phyloP scores from a whole-genome alignment of 2,797 vertebrate species.

The Falco novaeseelandiae region DNA sequence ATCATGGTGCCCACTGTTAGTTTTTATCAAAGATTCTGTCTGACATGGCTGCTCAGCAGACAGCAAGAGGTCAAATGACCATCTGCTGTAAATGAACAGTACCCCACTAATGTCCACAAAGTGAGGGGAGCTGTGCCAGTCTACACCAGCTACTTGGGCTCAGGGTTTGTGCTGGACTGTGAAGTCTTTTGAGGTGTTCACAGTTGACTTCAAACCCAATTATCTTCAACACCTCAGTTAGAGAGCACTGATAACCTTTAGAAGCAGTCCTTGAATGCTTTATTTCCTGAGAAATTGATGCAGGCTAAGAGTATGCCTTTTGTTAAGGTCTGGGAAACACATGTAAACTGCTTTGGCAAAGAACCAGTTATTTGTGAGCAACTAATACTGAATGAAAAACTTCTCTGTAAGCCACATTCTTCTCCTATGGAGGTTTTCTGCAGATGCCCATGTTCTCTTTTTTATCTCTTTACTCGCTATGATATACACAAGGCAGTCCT shows the following conservation, averaged over 20 bases:
- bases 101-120: not conserved
- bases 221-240: not conserved
- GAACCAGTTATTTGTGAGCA: not conserved
- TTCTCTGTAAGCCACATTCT: not conserved
- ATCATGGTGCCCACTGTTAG: not conserved
- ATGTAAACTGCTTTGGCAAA: constrained; percentile 14
- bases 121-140: not conserved
- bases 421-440: not conserved
- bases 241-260: not conserved
- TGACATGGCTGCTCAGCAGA: not conserved
- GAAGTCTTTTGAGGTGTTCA: not conserved
- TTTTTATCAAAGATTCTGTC: not conserved
- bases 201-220: not conserved
- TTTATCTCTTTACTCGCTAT: not conserved
- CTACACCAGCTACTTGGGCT: not conserved
- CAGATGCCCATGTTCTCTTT: not conserved
- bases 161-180: not conserved
- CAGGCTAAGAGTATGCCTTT: not conserved
- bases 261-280: not conserved
- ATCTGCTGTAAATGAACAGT: not conserved
- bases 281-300: constrained; percentile 8
- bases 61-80: not conserved
- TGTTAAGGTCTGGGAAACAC: not conserved
- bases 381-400: not conserved
- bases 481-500: not conserved